phyloP scores from a whole-genome alignment of 2,113 vertebrate genomes.

The Varanus komodoensis region DNA sequence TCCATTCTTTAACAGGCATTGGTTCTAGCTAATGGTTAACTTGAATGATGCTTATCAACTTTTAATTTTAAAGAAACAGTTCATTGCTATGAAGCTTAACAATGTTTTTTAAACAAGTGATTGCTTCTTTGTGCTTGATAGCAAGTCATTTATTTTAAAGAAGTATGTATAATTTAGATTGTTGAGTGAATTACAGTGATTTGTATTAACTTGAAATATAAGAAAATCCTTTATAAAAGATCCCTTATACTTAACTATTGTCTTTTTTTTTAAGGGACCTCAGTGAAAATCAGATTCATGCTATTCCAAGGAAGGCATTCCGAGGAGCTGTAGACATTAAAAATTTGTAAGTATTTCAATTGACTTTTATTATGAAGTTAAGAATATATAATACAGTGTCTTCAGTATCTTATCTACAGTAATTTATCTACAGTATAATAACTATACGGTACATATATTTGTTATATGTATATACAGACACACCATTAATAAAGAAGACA shows the following conservation, averaged over 20 bases:
- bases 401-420: no score
- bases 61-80: slow-evolving; percentile 25
- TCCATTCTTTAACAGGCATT: neutral
- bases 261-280: slow-evolving; percentile 83
- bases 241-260: slow-evolving; percentile 9
- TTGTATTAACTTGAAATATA: neutral
- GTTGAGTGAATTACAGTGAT: neutral
- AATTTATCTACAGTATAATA: no score
- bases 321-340: slow-evolving; percentile 97
- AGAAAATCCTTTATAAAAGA: neutral
- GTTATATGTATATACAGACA: neutral
- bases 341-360: slow-evolving; percentile 91
- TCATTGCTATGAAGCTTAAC: neutral
- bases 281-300: slow-evolving; percentile 98
- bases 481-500: no score
- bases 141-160: slow-evolving; percentile 32
- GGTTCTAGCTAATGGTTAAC: neutral
- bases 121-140: slow-evolving; percentile 41
- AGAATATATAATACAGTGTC: neutral
- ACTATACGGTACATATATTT: neutral
- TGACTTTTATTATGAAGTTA: neutral
- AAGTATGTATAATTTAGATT: slow-evolving; percentile 14
- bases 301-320: slow-evolving; percentile 97
- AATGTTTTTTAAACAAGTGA: slow-evolving; percentile 12
- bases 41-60: neutral